Evolutionary conservation across 2,113 vertebrate species (phyloP).

Genomic region (Procapra przewalskii): DNA sequence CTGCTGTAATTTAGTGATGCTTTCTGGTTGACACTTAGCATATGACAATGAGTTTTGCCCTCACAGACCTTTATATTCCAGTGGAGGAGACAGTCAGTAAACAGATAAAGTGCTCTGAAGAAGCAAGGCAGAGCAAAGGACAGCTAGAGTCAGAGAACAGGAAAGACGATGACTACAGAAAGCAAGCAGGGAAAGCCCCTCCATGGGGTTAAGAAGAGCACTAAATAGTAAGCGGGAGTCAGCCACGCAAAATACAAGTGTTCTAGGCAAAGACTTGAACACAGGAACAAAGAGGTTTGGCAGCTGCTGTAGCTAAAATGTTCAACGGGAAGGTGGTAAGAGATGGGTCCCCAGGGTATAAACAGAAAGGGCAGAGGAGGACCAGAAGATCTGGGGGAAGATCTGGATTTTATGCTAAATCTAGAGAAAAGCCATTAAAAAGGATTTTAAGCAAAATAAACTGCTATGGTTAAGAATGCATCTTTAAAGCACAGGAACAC

Average conservation of each 20-base stretch:
- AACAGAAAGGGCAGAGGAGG: background rate
- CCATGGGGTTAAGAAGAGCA: background rate
- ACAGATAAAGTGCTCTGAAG: background rate
- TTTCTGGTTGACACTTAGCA: background rate
- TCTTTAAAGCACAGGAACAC: background rate
- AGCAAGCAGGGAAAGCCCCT: background rate
- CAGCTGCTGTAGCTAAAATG: background rate
- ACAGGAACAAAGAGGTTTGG: background rate
- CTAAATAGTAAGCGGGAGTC: background rate
- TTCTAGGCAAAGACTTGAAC: background rate
- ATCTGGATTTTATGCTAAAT: background rate
- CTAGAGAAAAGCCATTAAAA: background rate
- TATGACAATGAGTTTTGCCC: background rate
- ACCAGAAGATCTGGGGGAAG: background rate
- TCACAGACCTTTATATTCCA: background rate
- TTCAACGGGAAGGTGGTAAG: background rate
- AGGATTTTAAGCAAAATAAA: conserved; percentile 13
- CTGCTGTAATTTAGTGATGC: background rate
- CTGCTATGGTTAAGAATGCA: background rate
- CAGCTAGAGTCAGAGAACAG: background rate
- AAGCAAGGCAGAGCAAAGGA: background rate
- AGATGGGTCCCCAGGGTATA: too few species aligned
- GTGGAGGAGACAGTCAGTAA: background rate
- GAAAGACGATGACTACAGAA: background rate
- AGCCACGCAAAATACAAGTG: background rate